Evolutionary conservation across 2,888 invertebrate species (phyloP).

Genomic region (Eugnorisma glareosa): DNA sequence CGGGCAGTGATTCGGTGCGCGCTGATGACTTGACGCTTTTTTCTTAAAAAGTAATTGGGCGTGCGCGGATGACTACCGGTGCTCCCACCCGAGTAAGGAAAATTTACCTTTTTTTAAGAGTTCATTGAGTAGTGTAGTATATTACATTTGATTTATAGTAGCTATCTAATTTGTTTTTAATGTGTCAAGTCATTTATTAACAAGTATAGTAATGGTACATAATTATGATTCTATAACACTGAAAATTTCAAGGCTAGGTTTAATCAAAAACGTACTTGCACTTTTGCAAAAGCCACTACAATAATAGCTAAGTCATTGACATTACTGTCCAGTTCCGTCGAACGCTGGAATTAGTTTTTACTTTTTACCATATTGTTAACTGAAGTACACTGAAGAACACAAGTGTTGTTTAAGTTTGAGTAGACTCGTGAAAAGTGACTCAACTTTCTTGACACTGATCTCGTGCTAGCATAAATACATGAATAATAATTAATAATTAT

Average conservation of each 20-base stretch:
- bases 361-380: conserved; percentile 22
- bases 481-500: conserved; percentile 3
- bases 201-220: not conserved
- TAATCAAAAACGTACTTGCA: not conserved
- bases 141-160: not conserved
- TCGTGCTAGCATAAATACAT: conserved; percentile 17
- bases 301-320: too few species aligned
- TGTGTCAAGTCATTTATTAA: not conserved
- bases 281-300: not conserved
- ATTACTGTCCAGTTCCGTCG: not conserved
- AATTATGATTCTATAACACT: not conserved
- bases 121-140: conserved; percentile 58
- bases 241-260: not conserved
- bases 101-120: conserved; percentile 45
- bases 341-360: conserved; percentile 7
- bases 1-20: conserved; percentile 65
- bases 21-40: conserved; percentile 71
- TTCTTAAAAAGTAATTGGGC: conserved; percentile 67
- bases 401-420: conserved; percentile 32
- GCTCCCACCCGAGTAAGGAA: conserved; percentile 49
- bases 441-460: conserved; percentile 28
- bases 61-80: conserved; percentile 59
- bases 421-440: not conserved
- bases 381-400: conserved; percentile 28
- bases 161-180: not conserved